Percentiles rank a stretch among this genome's conserved stretches.
These are phyloP conservation scores for Caenorhabditis sp. DNA, from an alignment of 2,888 invertebrate genomes.

Conservation along the genomic window DNA sequence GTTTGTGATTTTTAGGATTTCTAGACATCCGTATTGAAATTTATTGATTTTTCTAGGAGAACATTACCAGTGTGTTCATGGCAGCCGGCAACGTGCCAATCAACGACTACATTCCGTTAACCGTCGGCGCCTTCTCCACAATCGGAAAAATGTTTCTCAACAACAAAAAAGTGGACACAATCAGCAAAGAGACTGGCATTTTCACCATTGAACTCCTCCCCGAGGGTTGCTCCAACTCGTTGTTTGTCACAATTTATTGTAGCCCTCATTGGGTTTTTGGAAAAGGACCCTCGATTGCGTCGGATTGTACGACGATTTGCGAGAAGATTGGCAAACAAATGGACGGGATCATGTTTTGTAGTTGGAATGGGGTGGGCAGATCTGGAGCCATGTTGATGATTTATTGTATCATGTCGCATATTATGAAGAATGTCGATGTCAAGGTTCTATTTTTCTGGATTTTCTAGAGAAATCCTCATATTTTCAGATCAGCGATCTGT, in stretches of 20 bases:
- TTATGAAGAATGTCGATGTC: constrained; percentile 12
- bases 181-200: constrained; percentile 3
- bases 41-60: constrained; percentile 3
- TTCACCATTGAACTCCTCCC: constrained; percentile 36
- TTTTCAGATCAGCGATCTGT: constrained; percentile 3
- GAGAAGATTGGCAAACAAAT: constrained; percentile 18
- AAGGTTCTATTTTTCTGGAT: constrained; percentile 1
- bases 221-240: constrained; percentile 36
- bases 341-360: constrained; percentile 14
- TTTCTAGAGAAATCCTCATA: too few relatives aligned
- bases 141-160: constrained; percentile 45
- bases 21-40: too few relatives aligned
- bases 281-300: constrained; percentile 2
- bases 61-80: constrained; percentile 6
- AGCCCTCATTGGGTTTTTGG: constrained; percentile 15
- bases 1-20: neutral
- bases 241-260: constrained; percentile 8
- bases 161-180: constrained; percentile 28
- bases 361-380: constrained; percentile 16
- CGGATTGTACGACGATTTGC: constrained; percentile 3
- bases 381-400: constrained; percentile 17
- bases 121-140: constrained; percentile 16
- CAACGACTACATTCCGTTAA: constrained; percentile 18
- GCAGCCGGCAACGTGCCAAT: constrained; percentile 7
- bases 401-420: constrained; percentile 12